A percentile compares a stretch with the other conserved stretches of the same genome.
phyloP scores from a whole-genome alignment of 2,113 vertebrate genomes.

The Rynchops niger region DNA sequence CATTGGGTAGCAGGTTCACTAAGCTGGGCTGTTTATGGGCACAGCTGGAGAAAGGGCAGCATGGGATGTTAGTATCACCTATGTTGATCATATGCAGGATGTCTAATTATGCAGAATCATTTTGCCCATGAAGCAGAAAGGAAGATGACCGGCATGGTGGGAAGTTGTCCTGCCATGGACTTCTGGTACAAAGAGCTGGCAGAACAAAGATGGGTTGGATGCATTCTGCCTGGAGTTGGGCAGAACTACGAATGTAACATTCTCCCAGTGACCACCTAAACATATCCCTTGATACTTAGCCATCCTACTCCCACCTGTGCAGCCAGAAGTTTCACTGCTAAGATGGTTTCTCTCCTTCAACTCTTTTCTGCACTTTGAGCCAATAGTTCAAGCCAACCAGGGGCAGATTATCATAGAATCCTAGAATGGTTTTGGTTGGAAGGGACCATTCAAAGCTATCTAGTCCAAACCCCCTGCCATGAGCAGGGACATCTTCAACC shows the following conservation, averaged over 20 bases:
- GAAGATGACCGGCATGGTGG: not conserved
- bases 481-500: not conserved
- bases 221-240: not conserved
- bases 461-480: not conserved
- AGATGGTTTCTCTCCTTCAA: not conserved
- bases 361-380: not conserved
- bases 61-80: not conserved
- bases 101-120: not conserved
- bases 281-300: not conserved
- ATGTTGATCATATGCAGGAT: rapidly evolving
- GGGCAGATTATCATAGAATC: not conserved
- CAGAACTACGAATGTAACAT: not conserved
- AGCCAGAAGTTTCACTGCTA: not conserved
- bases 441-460: not conserved
- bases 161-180: not conserved
- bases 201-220: not conserved
- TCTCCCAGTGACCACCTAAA: not conserved
- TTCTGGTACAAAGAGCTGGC: no score
- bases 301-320: not conserved
- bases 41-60: not conserved
- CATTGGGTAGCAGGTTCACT: not conserved
- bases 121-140: not conserved
- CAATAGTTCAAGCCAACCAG: not conserved
- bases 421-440: not conserved
- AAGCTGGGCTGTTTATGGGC: not conserved